Base-by-base conservation (phyloP, 2,113 vertebrate species). In the Leptodactylus fuscus region DNA sequence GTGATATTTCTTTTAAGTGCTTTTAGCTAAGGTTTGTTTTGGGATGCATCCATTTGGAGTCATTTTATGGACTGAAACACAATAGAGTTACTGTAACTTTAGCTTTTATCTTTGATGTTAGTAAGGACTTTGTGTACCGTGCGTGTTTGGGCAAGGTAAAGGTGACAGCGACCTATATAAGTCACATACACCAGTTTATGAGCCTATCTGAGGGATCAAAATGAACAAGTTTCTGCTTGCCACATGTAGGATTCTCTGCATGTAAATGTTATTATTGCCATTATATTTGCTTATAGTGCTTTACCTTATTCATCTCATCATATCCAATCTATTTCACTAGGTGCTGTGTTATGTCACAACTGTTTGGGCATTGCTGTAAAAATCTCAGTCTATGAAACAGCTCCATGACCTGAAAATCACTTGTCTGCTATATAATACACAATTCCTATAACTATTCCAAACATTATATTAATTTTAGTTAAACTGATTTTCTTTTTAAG, bases 161-260 rank as follows among this genome's bases (percentile, higher is more conserved):
- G 81, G 75, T 83, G 32, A 87, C 36, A 16, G 32, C 22, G 38
- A 1, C 34, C 76, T 85, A 85, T 85, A 85, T 79, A 85, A 85
- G 83, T 16, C 44, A 55, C 34, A 15, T 0, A 51, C 11, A n/a
- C 32, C 18, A 32, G 29, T 27, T 8, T 29, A n/a, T 53, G 2
- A 70, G 11, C 24, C 16, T 65, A 76, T 60, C 85, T 81, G 81
- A 60, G 53, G 46, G 49, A n/a, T 77, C 60, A 89, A 85, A 69
- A 91, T 88, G 87, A 85, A 81, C 73, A 87, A 87, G 34, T 46
- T 81, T 34, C n/a, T 89, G 29, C 41, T 88, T 62, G 81, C 89
- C 51, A 74, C 71, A 10, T 87, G 87, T 88, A 29, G 86, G 88
- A 88, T 82, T 62, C n/a, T n/a, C n/a, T n/a, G n/a, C n/a, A n/a